These are phyloP conservation scores for Drusus annulatus DNA, from an alignment of 1,140 invertebrate species.

Conservation along the genomic window DNA sequence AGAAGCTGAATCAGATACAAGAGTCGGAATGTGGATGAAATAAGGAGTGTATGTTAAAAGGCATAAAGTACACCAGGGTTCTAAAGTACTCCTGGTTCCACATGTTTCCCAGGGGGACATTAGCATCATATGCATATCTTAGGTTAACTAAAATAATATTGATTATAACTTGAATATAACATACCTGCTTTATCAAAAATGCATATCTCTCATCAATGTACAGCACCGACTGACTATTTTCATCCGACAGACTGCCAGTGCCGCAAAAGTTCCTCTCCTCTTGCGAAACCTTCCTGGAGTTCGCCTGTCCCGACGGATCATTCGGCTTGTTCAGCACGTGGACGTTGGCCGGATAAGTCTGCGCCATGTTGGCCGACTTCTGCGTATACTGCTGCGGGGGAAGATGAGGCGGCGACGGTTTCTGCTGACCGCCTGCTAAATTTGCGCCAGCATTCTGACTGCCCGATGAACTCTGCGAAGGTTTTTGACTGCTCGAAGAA, in stretches of 20 bases:
- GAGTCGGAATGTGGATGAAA: too few relatives aligned
- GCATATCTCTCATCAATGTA: slow-evolving; percentile 54
- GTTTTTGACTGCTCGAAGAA: too few relatives aligned
- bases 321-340: slow-evolving; percentile 27
- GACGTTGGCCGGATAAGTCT: not conserved
- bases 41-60: too few relatives aligned
- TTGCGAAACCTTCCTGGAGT: slow-evolving; percentile 4
- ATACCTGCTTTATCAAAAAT: slow-evolving; percentile 52
- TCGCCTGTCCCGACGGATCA: not conserved
- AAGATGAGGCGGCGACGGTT: too few relatives aligned
- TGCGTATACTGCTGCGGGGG: not conserved
- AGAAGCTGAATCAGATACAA: too few relatives aligned
- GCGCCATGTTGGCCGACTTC: not conserved
- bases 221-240: slow-evolving; percentile 55
- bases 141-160: too few relatives aligned
- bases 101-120: too few relatives aligned
- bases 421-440: not conserved
- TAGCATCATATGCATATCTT: too few relatives aligned
- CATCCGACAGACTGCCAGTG: slow-evolving; percentile 40
- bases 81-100: too few relatives aligned
- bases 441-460: not conserved
- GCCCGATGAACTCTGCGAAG: not conserved
- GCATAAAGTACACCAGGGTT: too few relatives aligned
- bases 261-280: slow-evolving; percentile 30
- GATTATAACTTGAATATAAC: too few relatives aligned